Conservation (phyloP, 2,797 vertebrate species). For the Threskiornis aethiopicus region DNA sequence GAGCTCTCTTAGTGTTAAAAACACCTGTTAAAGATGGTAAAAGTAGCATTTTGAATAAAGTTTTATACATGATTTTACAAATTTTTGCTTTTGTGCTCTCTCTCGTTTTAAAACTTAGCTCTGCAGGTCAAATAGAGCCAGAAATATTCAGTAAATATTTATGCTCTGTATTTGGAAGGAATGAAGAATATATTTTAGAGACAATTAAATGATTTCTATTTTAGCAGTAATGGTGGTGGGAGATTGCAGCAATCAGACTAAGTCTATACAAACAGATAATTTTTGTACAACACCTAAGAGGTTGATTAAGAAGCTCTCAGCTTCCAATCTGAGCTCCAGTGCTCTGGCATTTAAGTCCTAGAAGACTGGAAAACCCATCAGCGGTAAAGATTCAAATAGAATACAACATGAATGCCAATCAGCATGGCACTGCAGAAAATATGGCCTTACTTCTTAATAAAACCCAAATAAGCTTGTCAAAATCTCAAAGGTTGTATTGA, state of each 20-base stretch:
- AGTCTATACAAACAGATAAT: background rate
- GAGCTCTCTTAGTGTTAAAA: background rate
- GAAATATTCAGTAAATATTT: background rate
- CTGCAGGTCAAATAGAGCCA: background rate
- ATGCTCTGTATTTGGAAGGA: background rate
- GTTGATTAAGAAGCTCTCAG: background rate
- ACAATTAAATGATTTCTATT: background rate
- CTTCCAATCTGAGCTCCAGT: background rate
- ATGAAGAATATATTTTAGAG: background rate
- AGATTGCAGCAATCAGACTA: background rate
- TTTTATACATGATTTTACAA: background rate
- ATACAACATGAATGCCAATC: background rate
- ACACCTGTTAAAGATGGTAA: background rate
- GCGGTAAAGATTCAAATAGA: background rate
- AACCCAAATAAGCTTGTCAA: conserved; percentile 11
- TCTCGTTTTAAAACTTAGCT: background rate
- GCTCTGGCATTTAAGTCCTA: background rate
- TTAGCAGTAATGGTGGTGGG: background rate
- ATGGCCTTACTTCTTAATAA: conserved; percentile 10
- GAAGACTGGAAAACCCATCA: background rate
- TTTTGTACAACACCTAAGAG: background rate
- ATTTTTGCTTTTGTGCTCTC: background rate
- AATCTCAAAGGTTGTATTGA: background rate
- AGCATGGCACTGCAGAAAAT: background rate
- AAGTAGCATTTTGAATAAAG: background rate